Conservation (phyloP, 2,797 vertebrate species). For the Pangasius sanitwongsei region DNA sequence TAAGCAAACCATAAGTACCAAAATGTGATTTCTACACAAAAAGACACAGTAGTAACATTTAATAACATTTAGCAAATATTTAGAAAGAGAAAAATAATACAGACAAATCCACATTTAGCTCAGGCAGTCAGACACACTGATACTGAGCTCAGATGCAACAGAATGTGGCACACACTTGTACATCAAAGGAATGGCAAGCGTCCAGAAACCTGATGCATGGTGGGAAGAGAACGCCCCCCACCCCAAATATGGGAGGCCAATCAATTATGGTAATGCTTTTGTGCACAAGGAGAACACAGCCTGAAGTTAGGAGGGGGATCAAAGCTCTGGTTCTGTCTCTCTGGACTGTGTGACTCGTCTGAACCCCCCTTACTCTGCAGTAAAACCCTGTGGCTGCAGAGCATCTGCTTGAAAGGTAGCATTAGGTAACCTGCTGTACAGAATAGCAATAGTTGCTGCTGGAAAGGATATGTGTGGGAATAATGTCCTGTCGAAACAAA, state of each 20-base stretch:
- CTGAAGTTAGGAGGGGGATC: conserved; percentile 60
- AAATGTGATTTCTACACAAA: neutral
- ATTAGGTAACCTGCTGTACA: conserved; percentile 46
- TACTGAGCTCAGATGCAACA: conserved; percentile 47
- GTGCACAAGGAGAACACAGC: conserved; percentile 56
- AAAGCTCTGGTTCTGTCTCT: conserved; percentile 57
- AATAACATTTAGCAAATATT: neutral
- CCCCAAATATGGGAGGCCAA: conserved; percentile 58
- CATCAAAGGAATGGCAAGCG: conserved; percentile 62
- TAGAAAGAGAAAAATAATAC: neutral
- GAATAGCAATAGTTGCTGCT: conserved; percentile 30
- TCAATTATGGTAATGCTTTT: conserved; percentile 65
- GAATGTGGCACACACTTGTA: conserved; percentile 52
- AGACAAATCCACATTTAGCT: neutral
- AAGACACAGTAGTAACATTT: neutral
- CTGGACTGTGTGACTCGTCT: conserved; percentile 45
- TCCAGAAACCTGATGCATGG: conserved; percentile 60
- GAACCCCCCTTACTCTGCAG: conserved; percentile 51
- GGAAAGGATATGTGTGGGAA: neutral
- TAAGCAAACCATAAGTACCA: neutral
- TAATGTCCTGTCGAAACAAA: neutral
- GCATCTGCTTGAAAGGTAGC: conserved; percentile 52
- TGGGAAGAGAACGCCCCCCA: conserved; percentile 35
- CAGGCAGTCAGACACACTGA: conserved; percentile 1
- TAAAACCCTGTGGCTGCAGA: conserved; percentile 49